Evolutionary conservation across 2,888 invertebrate species (phyloP), one percentile per base, ranked within the genome.

Genomic region (Taphrorychus bicolor): DNA sequence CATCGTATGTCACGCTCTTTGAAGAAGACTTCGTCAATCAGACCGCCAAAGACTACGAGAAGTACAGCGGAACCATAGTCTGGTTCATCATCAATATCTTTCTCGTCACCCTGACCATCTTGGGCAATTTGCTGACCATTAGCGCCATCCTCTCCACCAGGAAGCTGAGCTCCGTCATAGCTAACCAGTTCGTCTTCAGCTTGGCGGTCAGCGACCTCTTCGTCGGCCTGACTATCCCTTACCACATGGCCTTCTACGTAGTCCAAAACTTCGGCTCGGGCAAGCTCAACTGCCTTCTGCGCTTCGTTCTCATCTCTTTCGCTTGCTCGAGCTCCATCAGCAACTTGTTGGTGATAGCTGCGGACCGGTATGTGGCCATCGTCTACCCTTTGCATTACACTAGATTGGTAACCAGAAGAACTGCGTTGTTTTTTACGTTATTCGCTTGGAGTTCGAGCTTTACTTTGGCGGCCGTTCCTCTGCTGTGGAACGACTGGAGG

Each of bases 291-390:
- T 93, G 93, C 75, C 79, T 93, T 53, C 83, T 91, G 78, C 84
- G 91, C 73, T 93, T 92, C 82, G 90, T 91, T 60, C 84, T 92
- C 59, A 89, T 91, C 72, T 88, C 89, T 73, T 85, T 92, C 77
- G 91, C 91, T 69, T 92, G 92, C 78, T 87, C 90, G 74, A 91
- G 91, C 56, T 93, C 92, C 73, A 89, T 93, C 75, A 88, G 88
- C 83, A 93, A 92, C 80, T 85, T 93, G 73, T 88, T 92, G 76
- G 88, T 90, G 56, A 92, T 93, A 72, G 93, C 93, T 23, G 85
- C 91, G 68, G 93, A 93, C 83, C 86, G 91, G 74, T 93, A 92
- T 79, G 87, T 92, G 73, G 92, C 92, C 0, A 91, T 93, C 74
- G 87, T 93, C 51, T 89, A 92, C 81, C 92, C 93, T 7, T 84